phyloP scores from a whole-genome alignment of 1,140 invertebrate genomes.

The Mycetomoellerius zeteki region DNA sequence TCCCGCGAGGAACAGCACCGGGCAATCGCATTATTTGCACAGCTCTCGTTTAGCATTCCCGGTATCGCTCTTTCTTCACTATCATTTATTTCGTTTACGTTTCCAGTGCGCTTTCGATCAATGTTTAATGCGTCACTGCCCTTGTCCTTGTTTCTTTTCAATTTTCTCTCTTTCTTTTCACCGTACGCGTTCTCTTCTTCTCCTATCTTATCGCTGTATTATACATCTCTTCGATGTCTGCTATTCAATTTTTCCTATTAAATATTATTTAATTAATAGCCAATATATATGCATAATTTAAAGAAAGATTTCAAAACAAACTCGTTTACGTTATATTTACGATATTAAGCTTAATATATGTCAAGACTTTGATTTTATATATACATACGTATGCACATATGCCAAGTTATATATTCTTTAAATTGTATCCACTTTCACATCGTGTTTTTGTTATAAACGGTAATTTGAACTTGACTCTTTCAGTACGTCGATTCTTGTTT shows the following conservation, averaged over 20 bases:
- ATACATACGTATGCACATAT: too few species aligned
- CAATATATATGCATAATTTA: not conserved
- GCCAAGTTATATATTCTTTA: too few species aligned
- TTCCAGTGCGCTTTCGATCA: not conserved
- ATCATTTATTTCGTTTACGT: not conserved
- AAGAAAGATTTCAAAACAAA: not conserved
- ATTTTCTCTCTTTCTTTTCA: too few species aligned
- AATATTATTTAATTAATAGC: not conserved
- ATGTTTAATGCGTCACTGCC: not conserved
- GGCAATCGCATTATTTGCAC: conserved; percentile 24
- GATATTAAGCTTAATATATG: conserved; percentile 9
- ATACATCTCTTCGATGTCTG: not conserved
- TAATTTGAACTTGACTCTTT: not conserved
- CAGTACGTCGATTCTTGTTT: too few species aligned
- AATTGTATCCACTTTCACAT: not conserved
- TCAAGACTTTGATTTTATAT: too few species aligned
- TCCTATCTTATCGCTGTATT: not conserved
- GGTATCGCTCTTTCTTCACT: not conserved
- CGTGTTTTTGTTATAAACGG: not conserved
- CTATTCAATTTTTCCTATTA: not conserved
- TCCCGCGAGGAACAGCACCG: conserved; percentile 80
- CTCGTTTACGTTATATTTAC: not conserved
- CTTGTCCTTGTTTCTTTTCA: not conserved
- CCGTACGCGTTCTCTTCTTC: too few species aligned
- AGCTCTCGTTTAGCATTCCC: conserved; percentile 71